Evolutionary conservation across 1,140 invertebrate genomes (phyloP), one percentile per base, ranked within the genome.

Genomic region (Drosophila nannoptera): DNA sequence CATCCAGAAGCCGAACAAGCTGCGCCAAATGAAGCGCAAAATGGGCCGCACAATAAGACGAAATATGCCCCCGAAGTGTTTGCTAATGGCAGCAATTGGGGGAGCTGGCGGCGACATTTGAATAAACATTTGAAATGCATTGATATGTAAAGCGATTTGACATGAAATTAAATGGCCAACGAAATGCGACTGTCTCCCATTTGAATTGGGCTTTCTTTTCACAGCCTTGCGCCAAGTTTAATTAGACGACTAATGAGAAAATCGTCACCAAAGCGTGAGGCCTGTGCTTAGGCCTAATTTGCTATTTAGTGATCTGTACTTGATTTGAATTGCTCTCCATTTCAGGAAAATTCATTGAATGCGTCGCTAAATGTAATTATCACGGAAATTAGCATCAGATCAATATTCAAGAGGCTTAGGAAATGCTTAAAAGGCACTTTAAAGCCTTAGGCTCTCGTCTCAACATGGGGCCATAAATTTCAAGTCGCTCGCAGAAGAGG

Each of bases 71-170:
- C 29, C 45, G 50, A 81, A 77, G 62, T 82, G 73, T 71, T 77
- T 81, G 73, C 54, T 62, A 77, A 74, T 74, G 66, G 71, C 81
- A 81, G 77, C 78, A 82, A 82, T 75, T 82, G 71, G 60, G 33
- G 52, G 35, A 31, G 62, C 48, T 36, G 11, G 59, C 48, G 68
- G 59, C 62, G 72, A 63, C 63, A 76, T 66, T 77, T 56, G 40
- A 48, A 62, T 50, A 53, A 55, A 7, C 50, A 69, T 56, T 22
- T 54, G 56, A 72, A 84, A 76, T 84, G 65, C 80, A 83, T 61
- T 83, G 80, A 84, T 83, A 83, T 83, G 80, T 80, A 69, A 83
- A 83, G 68, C 72, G 73, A 76, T 80, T 83, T 83, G 73, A 68
- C 73, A 78, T 83, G 62, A 83, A 83, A 83, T 83, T 76, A 83